Evolutionary conservation across 2,113 vertebrate species (phyloP).

Genomic region (Alligator sinensis): DNA sequence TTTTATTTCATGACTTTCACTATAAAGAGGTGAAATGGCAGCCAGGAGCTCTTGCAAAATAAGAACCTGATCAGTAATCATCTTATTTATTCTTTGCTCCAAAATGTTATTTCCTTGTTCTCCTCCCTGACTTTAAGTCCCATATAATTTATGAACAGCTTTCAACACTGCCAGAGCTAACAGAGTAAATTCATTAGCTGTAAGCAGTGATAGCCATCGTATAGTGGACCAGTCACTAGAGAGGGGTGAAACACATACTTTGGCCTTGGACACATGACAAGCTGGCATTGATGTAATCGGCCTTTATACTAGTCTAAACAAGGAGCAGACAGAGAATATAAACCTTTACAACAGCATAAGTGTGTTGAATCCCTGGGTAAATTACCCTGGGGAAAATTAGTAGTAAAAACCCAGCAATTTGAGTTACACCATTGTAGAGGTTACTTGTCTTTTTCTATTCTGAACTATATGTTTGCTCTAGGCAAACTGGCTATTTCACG

Average conservation of each 20-base stretch:
- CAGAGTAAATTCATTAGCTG: not conserved
- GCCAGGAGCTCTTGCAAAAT: not conserved
- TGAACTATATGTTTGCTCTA: too few species aligned
- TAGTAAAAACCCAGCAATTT: too few species aligned
- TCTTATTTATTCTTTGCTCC: not conserved
- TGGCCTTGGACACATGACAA: not conserved
- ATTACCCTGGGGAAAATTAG: too few species aligned
- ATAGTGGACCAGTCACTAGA: not conserved
- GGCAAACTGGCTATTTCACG: too few species aligned
- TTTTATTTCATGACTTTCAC: not conserved
- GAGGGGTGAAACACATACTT: slow-evolving; percentile 23
- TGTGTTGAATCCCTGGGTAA: too few species aligned
- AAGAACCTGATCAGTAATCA: not conserved
- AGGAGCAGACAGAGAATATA: too few species aligned
- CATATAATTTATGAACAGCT: not conserved
- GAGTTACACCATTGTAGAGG: too few species aligned
- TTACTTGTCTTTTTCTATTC: too few species aligned
- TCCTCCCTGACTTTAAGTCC: not conserved
- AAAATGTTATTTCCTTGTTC: not conserved
- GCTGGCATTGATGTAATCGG: not conserved
- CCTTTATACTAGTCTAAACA: too few species aligned
- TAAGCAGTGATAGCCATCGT: not conserved
- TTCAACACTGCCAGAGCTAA: not conserved
- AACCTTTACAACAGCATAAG: too few species aligned
- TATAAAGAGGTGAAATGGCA: not conserved